Base-by-base conservation (phyloP, 92 coral and sea anemone species). In the Plumapathes pennacea region DNA sequence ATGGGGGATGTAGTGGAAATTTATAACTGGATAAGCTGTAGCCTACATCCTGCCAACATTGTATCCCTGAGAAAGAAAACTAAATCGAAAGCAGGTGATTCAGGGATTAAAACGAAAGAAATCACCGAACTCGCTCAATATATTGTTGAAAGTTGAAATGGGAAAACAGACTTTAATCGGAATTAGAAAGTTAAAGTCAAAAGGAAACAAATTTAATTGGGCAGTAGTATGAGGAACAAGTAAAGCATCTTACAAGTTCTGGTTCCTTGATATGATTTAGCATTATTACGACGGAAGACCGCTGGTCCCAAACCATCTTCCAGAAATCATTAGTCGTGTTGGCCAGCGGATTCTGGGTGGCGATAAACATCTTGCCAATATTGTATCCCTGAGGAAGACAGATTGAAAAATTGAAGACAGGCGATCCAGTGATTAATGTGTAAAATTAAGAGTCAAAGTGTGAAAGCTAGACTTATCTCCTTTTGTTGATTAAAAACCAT, bases 261-360 rank as follows among this genome's bases (percentile, higher is more conserved):
- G 71, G 71, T 5, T 81, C 96, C n/a, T 48, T 47, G 18, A 67
- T 70, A 26, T 81, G 88, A 6, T 76, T 50, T 29, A 94, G 84
- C 99, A 94, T 94, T 46, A 94, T 82, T 39, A 94, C 82, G 18
- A 85, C 86, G 57, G 94, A 80, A 38, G 96, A 94, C 69, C 83
- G 75, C 72, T 94, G 96, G 45, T 94, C 99, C 99, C 99, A 94
- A 23, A 84, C 88, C 99, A 94, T 94, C 52, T 82, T 85, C 99
- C 99, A 94, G 65, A 94, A 94, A 60, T 94, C 99, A n/a, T 67
- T 67, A 6, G 75, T 71, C 2, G 96, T 80, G 76, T 67, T 80
- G 34, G 82, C 77, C 46, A 94, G 49, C 12, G 99, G 96, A 12
- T 82, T 90, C 74, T 94, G 99, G 32, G 96, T 74, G 49, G 99